These are phyloP conservation scores for Galeruca laticollis DNA, from an alignment of 2,888 invertebrate genomes.

Conservation along the genomic window DNA sequence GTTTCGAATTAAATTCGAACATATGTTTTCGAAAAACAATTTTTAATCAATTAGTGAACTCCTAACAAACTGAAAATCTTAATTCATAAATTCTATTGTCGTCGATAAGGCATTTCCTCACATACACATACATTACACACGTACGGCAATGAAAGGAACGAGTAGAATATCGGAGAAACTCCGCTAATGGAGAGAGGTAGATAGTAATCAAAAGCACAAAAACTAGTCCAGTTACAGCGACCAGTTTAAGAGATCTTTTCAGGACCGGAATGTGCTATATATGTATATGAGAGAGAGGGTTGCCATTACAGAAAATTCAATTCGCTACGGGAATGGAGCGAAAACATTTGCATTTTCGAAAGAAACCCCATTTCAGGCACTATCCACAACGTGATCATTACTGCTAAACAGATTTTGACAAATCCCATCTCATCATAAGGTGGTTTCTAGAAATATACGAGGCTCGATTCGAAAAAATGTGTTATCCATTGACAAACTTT, in stretches of 20 bases:
- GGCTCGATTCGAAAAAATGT: no score
- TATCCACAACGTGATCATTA: no score
- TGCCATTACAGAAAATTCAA: no score
- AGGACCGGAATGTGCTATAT: constrained; percentile 6
- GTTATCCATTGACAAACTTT: no score
- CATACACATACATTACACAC: constrained; percentile 12
- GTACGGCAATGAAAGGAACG: constrained; percentile 20
- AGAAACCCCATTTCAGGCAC: no score
- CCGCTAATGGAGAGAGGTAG: constrained; percentile 35
- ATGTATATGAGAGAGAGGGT: no score
- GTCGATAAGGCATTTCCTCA: constrained; percentile 1
- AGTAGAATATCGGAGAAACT: constrained; percentile 25
- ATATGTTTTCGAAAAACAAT: background rate
- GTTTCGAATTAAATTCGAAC: background rate
- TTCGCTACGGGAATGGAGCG: no score
- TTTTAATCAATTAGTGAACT: background rate
- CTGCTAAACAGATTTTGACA: no score
- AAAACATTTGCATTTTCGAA: no score
- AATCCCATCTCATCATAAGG: no score
- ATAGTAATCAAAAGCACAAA: constrained; percentile 44
- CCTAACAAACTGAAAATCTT: background rate
- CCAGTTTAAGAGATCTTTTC: constrained; percentile 3
- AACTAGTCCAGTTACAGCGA: constrained; percentile 37
- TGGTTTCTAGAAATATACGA: no score
- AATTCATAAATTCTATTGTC: background rate